Percentiles rank a stretch among this genome's conserved stretches.
These are phyloP conservation scores for Saccostrea echinata DNA, from an alignment of 1,140 invertebrate genomes.

Conservation along the genomic window DNA sequence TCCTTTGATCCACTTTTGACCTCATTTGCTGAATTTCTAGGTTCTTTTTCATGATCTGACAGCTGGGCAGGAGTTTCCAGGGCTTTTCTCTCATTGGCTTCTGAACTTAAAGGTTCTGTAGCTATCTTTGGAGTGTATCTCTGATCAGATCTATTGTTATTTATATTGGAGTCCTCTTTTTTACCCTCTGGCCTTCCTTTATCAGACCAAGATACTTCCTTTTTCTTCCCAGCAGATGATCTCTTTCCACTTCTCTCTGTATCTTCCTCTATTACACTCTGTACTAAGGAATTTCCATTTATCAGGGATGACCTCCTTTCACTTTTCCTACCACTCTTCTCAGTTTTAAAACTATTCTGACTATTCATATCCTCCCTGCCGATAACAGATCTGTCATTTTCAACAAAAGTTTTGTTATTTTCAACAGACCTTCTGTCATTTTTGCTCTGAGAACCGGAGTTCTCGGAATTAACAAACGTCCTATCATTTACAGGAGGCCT, in stretches of 20 bases:
- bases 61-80: background rate
- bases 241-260: background rate
- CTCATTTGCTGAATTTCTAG: background rate
- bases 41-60: background rate
- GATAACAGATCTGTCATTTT: background rate
- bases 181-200: background rate
- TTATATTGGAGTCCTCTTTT: background rate
- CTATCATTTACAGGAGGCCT: background rate
- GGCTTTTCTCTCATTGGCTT: background rate
- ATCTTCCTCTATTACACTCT: background rate
- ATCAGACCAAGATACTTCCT: conserved; percentile 45
- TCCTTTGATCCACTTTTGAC: conserved; percentile 9
- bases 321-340: background rate
- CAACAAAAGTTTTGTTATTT: no score
- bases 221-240: conserved; percentile 10
- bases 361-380: background rate
- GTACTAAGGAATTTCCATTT: background rate
- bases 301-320: background rate
- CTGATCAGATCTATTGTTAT: conserved; percentile 39
- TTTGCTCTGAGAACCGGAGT: background rate
- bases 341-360: conserved; percentile 4
- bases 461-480: background rate
- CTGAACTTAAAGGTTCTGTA: background rate
- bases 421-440: background rate
- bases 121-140: conserved; percentile 8